Evolutionary conservation across 2,113 vertebrate species (phyloP).

Genomic region (Dicrurus megarhynchus): DNA sequence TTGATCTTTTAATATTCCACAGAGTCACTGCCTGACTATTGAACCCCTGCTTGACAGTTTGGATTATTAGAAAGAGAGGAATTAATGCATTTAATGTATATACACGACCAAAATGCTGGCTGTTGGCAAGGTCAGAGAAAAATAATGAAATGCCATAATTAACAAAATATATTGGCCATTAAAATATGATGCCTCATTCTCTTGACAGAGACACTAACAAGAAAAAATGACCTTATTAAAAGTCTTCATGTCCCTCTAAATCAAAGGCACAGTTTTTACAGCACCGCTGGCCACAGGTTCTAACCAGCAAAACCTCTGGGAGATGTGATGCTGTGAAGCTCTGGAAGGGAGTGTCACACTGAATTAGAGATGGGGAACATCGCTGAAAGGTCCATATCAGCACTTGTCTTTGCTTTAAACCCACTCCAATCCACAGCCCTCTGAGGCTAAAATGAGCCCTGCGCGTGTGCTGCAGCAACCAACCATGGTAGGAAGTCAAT

Average conservation of each 20-base stretch:
- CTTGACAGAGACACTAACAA: constrained; percentile 37
- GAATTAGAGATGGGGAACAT: neutral
- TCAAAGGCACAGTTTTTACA: neutral
- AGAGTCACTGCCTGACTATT: neutral
- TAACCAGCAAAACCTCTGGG: neutral
- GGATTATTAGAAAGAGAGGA: neutral
- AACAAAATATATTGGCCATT: constrained; percentile 59
- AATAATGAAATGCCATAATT: constrained; percentile 50
- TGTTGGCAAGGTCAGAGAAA: constrained; percentile 56
- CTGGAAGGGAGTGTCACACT: neutral
- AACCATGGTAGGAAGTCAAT: fast-evolving
- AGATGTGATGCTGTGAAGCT: neutral
- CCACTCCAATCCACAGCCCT: neutral
- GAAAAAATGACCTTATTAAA: constrained; percentile 56
- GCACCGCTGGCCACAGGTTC: neutral
- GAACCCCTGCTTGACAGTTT: neutral
- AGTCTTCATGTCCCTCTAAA: constrained; percentile 28
- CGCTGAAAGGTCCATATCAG: neutral
- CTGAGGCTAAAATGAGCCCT: neutral
- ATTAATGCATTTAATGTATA: constrained; percentile 19
- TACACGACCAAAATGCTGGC: neutral
- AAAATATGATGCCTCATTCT: constrained; percentile 34
- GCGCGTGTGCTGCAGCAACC: fast-evolving
- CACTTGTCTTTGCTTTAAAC: neutral
- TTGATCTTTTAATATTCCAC: constrained; percentile 30